Percentiles rank a stretch among this genome's conserved stretches.
phyloP scores from a whole-genome alignment of 2,113 vertebrate genomes.

The Harpagus bidentatus region DNA sequence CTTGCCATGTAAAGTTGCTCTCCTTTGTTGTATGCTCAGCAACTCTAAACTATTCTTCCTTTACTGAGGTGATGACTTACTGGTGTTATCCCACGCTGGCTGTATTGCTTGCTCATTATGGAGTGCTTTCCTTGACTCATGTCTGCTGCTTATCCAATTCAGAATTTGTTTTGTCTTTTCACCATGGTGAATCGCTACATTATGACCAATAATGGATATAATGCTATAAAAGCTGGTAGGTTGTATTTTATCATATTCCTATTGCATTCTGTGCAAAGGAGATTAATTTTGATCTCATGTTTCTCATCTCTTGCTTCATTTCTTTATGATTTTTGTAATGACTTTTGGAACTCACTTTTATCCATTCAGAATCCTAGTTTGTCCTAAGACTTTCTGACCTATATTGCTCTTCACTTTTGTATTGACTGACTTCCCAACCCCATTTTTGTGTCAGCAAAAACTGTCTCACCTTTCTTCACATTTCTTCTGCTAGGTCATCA shows the following conservation, averaged over 20 bases:
- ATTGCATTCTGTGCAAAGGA: background rate
- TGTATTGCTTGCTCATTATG: background rate
- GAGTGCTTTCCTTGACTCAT: background rate
- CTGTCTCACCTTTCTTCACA: constrained; percentile 55
- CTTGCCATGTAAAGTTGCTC: constrained; percentile 34
- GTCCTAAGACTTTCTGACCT: constrained; percentile 32
- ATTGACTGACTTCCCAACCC: constrained; percentile 45
- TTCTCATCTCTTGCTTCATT: background rate
- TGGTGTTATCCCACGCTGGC: background rate
- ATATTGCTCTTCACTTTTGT: constrained; percentile 47
- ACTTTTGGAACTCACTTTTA: constrained; percentile 48
- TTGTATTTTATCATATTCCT: background rate
- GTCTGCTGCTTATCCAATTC: background rate
- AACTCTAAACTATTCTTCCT: constrained; percentile 35
- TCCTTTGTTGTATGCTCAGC: background rate
- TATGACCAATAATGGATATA: background rate
- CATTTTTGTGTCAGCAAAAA: constrained; percentile 66
- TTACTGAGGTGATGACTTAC: background rate
- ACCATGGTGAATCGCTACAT: background rate
- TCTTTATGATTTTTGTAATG: constrained; percentile 10
- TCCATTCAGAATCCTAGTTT: constrained; percentile 31
- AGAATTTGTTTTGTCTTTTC: background rate
- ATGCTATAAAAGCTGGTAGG: background rate
- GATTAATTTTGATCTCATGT: background rate
- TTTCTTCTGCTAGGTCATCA: constrained; percentile 65